These are phyloP conservation scores for Antechinus stuartii DNA, from an alignment of 2,113 vertebrate species.

Conservation along the genomic window DNA sequence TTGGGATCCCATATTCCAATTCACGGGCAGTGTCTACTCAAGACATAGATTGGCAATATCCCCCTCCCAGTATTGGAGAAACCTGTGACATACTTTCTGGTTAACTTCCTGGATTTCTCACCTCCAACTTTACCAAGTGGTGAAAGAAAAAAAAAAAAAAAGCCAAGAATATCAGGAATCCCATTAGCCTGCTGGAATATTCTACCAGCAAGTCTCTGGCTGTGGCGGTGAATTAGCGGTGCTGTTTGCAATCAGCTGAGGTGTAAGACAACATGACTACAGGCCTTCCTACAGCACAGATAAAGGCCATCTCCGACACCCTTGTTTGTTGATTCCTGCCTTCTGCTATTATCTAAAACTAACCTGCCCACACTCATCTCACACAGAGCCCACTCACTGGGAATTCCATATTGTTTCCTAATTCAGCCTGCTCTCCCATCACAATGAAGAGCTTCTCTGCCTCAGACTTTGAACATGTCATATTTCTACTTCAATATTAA, in stretches of 20 bases:
- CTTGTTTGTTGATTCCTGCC: neutral
- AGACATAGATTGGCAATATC: neutral
- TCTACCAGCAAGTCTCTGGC: neutral
- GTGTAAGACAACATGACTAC: conserved; percentile 20
- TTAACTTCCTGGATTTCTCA: neutral
- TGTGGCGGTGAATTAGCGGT: neutral
- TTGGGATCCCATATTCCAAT: neutral
- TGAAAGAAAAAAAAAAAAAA: neutral
- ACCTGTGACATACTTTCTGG: neutral
- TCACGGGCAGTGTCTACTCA: neutral
- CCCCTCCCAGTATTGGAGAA: neutral
- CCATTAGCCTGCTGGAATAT: neutral
- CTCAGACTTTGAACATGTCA: neutral
- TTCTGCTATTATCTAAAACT: conserved; percentile 4
- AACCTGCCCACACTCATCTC: neutral
- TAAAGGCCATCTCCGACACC: conserved; percentile 21
- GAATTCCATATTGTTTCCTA: conserved; percentile 4
- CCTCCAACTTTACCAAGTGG: neutral
- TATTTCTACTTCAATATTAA: conserved; percentile 4
- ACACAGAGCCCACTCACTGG: neutral
- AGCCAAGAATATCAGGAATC: neutral
- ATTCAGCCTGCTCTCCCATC: neutral
- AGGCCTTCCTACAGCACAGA: conserved; percentile 58
- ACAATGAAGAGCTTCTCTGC: neutral
- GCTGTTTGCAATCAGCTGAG: neutral